Evolutionary conservation across 2,888 invertebrate genomes (phyloP).

Genomic region (Anoplius nigerrimus): DNA sequence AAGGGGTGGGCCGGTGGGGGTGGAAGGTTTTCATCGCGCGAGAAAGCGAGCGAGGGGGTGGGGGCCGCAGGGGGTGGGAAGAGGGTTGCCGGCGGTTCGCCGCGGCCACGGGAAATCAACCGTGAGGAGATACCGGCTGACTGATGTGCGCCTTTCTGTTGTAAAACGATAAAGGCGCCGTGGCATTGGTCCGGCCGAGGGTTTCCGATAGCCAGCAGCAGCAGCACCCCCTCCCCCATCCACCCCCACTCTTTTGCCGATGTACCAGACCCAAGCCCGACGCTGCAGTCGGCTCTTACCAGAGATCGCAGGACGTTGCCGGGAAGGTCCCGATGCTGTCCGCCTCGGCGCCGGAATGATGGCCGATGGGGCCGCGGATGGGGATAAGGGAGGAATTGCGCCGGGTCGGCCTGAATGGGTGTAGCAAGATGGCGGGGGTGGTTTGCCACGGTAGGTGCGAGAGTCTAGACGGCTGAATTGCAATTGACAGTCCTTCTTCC

Average conservation of each 20-base stretch:
- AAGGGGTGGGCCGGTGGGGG: slow-evolving; percentile 2
- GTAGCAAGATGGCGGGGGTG: no score
- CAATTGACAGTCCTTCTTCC: no score
- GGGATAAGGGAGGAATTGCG: no score
- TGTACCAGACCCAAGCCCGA: no score
- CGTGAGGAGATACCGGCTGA: slow-evolving; percentile 76
- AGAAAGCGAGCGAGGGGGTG: slow-evolving; percentile 30
- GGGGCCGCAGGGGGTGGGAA: slow-evolving; percentile 41
- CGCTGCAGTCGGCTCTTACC: no score
- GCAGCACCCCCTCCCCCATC: slow-evolving; percentile 35
- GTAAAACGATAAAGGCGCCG: slow-evolving; percentile 75
- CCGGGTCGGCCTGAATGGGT: no score
- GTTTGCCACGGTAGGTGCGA: no score
- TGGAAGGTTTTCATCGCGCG: slow-evolving; percentile 8
- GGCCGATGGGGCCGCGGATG: no score
- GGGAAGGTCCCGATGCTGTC: no score
- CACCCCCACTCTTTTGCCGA: slow-evolving; percentile 25
- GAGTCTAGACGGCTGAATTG: no score
- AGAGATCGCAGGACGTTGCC: no score
- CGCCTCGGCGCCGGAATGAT: no score
- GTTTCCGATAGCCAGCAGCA: slow-evolving; percentile 69
- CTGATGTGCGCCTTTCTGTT: slow-evolving; percentile 76
- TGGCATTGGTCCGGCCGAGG: slow-evolving; percentile 73
- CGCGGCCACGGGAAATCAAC: slow-evolving; percentile 76
- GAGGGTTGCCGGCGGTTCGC: slow-evolving; percentile 55